Conservation (phyloP, 2,888 invertebrate genomes). For the Drosophila pseudotalamancana region DNA sequence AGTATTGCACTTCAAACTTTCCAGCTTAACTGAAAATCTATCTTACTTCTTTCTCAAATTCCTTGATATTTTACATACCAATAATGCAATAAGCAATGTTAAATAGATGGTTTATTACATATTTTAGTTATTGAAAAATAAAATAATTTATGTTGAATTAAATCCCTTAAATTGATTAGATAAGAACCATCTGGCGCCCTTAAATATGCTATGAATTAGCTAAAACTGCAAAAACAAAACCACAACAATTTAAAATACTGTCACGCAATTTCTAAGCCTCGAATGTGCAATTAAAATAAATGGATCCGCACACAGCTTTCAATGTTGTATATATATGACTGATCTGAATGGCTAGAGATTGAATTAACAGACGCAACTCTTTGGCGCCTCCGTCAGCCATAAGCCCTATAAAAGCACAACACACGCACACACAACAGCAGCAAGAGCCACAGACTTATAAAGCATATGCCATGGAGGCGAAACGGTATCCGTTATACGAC, state of each 20-base stretch:
- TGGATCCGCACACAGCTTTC: slow-evolving; percentile 3
- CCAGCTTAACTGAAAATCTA: too few relatives aligned
- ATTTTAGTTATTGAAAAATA: too few relatives aligned
- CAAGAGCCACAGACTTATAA: slow-evolving; percentile 18
- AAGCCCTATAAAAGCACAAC: slow-evolving; percentile 29
- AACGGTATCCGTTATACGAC: slow-evolving; percentile 44
- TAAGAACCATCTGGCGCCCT: background rate
- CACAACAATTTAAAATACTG: slow-evolving; percentile 6
- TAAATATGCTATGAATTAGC: slow-evolving; percentile 29
- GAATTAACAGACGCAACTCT: slow-evolving; percentile 35
- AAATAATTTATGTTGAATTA: too few relatives aligned
- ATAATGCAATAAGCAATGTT: too few relatives aligned
- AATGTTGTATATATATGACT: background rate
- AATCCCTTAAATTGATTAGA: background rate
- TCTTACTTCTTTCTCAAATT: too few relatives aligned
- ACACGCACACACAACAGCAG: background rate
- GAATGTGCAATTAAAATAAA: slow-evolving; percentile 32
- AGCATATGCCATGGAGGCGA: slow-evolving; percentile 42
- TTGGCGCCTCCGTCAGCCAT: slow-evolving; percentile 33
- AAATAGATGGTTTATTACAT: too few relatives aligned
- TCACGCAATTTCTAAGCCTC: slow-evolving; percentile 17
- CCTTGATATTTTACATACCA: too few relatives aligned
- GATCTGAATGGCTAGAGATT: slow-evolving; percentile 34
- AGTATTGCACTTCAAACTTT: too few relatives aligned
- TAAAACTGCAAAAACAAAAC: slow-evolving; percentile 8